These are phyloP conservation scores for Aurelia aurita DNA, from an alignment of 30 jellyfish, hydroid and myxozoan species.

Conservation along the genomic window DNA sequence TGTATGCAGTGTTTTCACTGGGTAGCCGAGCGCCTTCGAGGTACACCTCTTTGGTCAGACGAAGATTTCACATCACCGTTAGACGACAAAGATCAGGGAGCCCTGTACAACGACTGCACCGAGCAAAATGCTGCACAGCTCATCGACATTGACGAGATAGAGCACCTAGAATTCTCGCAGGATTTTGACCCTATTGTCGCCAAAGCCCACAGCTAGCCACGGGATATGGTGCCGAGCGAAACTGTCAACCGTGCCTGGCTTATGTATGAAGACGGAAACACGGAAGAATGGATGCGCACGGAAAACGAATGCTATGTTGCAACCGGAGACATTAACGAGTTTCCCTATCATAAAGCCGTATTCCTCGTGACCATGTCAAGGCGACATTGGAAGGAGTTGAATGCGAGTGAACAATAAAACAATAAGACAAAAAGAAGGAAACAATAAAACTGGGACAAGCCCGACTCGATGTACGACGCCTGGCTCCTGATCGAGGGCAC, in stretches of 20 bases:
- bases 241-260: not conserved
- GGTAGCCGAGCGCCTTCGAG: not conserved
- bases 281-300: not conserved
- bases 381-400: constrained; percentile 1
- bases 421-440: not conserved
- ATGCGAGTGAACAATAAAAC: not conserved
- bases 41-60: not conserved
- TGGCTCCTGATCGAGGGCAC: constrained; percentile 32
- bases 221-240: constrained; percentile 11
- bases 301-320: not conserved
- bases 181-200: not conserved
- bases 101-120: constrained; percentile 3
- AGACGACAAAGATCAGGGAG: constrained; percentile 3
- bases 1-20: constrained; percentile 7
- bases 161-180: constrained; percentile 8
- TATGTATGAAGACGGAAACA: not conserved
- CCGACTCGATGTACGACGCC: constrained; percentile 40
- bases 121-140: not conserved
- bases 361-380: not conserved
- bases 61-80: not conserved
- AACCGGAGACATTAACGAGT: not conserved
- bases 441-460: not conserved
- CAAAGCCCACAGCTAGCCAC: not conserved
- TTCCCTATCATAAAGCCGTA: not conserved
- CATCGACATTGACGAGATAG: not conserved